Percentiles rank a stretch among this genome's conserved stretches.
Evolutionary conservation across 2,113 vertebrate genomes (phyloP).

Genomic region (Podocnemis expansa): DNA sequence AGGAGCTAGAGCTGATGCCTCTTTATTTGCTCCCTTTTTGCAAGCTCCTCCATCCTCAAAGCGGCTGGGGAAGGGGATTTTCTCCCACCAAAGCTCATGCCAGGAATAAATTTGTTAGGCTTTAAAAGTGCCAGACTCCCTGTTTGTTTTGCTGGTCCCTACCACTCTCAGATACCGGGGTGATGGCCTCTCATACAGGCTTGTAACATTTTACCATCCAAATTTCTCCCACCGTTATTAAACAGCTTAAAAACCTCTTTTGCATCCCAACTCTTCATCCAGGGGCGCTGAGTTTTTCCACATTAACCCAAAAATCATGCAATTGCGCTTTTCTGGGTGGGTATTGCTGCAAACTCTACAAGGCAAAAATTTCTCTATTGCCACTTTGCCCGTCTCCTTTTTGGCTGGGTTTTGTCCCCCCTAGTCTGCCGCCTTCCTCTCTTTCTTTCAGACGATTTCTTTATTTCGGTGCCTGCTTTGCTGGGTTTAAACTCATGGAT

Average conservation of each 20-base stretch:
- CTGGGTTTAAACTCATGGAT: accelerated
- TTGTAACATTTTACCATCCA: background rate
- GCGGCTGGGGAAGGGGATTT: too few species aligned
- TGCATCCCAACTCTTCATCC: background rate
- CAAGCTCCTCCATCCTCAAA: too few species aligned
- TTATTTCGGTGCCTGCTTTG: background rate
- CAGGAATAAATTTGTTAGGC: too few species aligned
- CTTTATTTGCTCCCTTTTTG: too few species aligned
- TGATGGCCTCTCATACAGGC: background rate
- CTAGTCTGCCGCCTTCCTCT: conserved; percentile 7
- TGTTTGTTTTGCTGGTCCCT: too few species aligned
- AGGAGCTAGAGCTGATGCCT: background rate
- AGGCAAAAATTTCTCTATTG: too few species aligned
- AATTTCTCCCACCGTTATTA: background rate
- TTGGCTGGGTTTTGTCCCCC: background rate
- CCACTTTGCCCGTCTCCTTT: conserved; percentile 7
- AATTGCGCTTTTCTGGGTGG: conserved; percentile 19
- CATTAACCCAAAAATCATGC: conserved; percentile 18
- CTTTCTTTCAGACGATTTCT: background rate
- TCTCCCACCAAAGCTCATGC: too few species aligned
- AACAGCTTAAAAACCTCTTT: background rate
- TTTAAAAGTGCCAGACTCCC: too few species aligned
- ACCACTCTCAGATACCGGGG: accelerated
- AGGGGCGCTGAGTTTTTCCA: background rate
- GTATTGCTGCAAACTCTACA: too few species aligned